These are phyloP conservation scores for Choristoneura fumiferana DNA, from an alignment of 1,140 invertebrate genomes.

Conservation along the genomic window DNA sequence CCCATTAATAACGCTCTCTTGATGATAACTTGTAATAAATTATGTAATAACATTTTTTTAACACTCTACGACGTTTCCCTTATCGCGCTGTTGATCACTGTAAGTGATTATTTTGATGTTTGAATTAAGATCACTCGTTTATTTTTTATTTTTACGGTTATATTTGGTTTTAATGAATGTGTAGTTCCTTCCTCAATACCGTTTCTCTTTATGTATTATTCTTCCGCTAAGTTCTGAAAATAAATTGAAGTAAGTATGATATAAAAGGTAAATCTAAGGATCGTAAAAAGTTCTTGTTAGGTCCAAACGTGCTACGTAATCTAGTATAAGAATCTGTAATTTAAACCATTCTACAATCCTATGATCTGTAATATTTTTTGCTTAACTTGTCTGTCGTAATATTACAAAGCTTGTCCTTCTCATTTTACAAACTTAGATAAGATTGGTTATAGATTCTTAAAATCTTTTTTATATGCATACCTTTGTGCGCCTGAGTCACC, in stretches of 20 bases:
- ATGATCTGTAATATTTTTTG: conserved; percentile 39
- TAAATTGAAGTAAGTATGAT: too few species aligned
- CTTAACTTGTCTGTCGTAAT: conserved; percentile 24
- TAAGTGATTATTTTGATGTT: conserved; percentile 15
- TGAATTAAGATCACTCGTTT: conserved; percentile 22
- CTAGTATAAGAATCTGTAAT: too few species aligned
- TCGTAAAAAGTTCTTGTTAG: too few species aligned
- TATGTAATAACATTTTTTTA: conserved; percentile 33
- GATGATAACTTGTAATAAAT: conserved; percentile 40
- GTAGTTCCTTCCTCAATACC: too few species aligned
- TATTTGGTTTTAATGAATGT: conserved; percentile 31
- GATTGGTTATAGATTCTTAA: conserved; percentile 41
- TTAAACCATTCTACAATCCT: background rate
- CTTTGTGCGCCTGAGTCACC: conserved; percentile 9
- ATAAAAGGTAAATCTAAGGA: too few species aligned
- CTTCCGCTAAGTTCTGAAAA: too few species aligned
- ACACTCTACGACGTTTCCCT: conserved; percentile 34
- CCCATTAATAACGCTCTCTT: conserved; percentile 45
- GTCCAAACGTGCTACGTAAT: too few species aligned
- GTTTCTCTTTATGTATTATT: background rate
- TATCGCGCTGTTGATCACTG: conserved; percentile 14
- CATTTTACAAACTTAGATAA: conserved; percentile 61
- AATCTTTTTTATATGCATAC: conserved; percentile 26
- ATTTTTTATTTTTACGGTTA: too few species aligned
- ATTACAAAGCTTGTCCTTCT: conserved; percentile 49